Evolutionary conservation across 1,140 invertebrate species (phyloP).

Genomic region (Kradibia gibbosae): DNA sequence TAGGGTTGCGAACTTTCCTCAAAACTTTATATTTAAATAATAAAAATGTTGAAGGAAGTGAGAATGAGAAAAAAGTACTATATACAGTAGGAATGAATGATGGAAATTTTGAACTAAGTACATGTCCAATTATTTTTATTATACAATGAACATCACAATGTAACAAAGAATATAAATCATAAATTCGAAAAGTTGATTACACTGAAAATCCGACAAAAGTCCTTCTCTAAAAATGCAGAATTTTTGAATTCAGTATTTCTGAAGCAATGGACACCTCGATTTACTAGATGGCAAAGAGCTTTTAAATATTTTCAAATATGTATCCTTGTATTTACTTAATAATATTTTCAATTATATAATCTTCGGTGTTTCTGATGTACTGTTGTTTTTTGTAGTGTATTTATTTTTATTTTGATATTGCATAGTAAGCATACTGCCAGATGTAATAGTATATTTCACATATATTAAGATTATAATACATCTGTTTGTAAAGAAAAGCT

Average conservation of each 20-base stretch:
- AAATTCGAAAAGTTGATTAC: conserved; percentile 45
- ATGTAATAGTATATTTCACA: neutral
- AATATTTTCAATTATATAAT: no score
- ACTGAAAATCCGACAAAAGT: conserved; percentile 43
- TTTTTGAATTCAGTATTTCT: neutral
- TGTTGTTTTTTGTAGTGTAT: neutral
- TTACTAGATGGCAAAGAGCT: neutral
- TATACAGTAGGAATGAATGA: neutral
- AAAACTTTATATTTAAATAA: conserved; percentile 30
- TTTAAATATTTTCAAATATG: conserved; percentile 4
- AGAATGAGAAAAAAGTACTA: neutral
- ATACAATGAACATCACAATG: neutral
- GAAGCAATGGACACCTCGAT: neutral
- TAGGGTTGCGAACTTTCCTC: neutral
- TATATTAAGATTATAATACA: neutral
- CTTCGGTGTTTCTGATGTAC: no score
- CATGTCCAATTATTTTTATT: neutral
- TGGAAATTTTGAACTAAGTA: neutral
- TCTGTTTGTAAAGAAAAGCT: neutral
- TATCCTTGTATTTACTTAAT: neutral
- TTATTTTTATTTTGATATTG: neutral
- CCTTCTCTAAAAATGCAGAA: conserved; percentile 19
- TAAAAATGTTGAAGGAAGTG: conserved; percentile 32
- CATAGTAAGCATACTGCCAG: neutral
- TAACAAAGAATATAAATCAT: conserved; percentile 2